Evolutionary conservation across 1,140 invertebrate genomes (phyloP).

Genomic region (Eumaeus atala): DNA sequence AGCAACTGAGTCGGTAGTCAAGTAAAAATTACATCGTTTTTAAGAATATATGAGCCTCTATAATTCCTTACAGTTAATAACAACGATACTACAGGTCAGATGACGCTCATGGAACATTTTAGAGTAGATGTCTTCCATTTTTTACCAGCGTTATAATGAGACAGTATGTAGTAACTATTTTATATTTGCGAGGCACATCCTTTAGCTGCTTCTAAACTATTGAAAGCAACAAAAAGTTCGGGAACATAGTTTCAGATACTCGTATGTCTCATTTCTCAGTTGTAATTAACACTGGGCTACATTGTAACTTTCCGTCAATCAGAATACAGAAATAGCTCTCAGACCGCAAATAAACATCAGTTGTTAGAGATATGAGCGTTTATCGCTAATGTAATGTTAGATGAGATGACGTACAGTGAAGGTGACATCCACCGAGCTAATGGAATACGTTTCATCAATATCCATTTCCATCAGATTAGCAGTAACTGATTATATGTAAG

Average conservation of each 20-base stretch:
- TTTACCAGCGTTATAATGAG: too few species aligned
- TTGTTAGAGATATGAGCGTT: constrained; percentile 27
- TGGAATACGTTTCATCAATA: constrained; percentile 1
- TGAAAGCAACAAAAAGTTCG: too few species aligned
- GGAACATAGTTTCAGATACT: neutral
- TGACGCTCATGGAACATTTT: too few species aligned
- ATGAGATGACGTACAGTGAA: neutral
- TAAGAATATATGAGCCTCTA: too few species aligned
- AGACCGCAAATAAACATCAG: constrained; percentile 28
- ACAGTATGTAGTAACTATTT: too few species aligned
- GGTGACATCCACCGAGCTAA: constrained; percentile 3
- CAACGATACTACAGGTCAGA: too few species aligned
- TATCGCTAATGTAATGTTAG: constrained; percentile 26
- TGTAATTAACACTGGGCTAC: neutral
- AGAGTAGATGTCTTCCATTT: too few species aligned
- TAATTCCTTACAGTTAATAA: too few species aligned
- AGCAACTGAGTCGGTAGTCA: too few species aligned
- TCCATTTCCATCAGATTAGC: constrained; percentile 5
- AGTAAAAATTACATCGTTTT: too few species aligned
- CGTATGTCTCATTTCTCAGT: neutral
- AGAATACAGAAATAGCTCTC: constrained; percentile 25
- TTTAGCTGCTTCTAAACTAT: too few species aligned
- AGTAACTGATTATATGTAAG: neutral
- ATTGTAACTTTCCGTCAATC: constrained; percentile 16
- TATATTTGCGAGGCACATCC: too few species aligned